Base-by-base conservation (phyloP, 2,113 vertebrate species). In the Columbina picui region DNA sequence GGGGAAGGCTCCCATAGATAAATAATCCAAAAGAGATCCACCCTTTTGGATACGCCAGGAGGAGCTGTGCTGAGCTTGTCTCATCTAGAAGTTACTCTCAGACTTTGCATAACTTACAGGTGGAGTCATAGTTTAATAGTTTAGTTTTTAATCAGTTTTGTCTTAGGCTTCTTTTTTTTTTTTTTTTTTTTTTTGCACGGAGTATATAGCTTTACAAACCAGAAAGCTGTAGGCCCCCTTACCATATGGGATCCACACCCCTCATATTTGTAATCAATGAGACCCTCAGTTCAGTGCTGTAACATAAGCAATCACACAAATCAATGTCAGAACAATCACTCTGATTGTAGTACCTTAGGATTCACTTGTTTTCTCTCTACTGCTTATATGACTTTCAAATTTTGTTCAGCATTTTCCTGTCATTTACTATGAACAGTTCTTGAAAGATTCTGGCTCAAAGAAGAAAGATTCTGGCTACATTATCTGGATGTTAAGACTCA, bases 61-160 rank as follows among this genome's bases (percentile, higher is more conserved):
- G 71, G 82, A 94, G 82, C 71, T 94, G 92, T 83, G 52, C 11
- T 45, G 92, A 96, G 92, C 94, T 96, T 97, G 96, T 96, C 96
- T 97, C 90, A 94, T 95, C 96, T 96, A 93, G 94, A 96, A 97
- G 93, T 92, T 93, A 78, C 93, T 84, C 56, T 90, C 52, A 91
- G 69, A 68, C 79, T 97, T 94, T 84, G 88, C 96, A 96, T 96
- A 96, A 73, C 60, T 96, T 65, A 90, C 45, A 36, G 79, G 83
- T 90, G 88, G 90, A 95, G 92, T 96, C 93, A 94, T 75, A 90
- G 68, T 63, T 94, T 90, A 90, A 84, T 90, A 81, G 90, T 89
- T 96, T n/a, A n/a, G n/a, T n/a, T n/a, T n/a, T 93, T 88, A 95
- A 56, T 68, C 56, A 90, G 56, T 90, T 96, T 95, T 90, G 68